phyloP scores from a whole-genome alignment of 2,113 vertebrate genomes.

The Myotis davidii region DNA sequence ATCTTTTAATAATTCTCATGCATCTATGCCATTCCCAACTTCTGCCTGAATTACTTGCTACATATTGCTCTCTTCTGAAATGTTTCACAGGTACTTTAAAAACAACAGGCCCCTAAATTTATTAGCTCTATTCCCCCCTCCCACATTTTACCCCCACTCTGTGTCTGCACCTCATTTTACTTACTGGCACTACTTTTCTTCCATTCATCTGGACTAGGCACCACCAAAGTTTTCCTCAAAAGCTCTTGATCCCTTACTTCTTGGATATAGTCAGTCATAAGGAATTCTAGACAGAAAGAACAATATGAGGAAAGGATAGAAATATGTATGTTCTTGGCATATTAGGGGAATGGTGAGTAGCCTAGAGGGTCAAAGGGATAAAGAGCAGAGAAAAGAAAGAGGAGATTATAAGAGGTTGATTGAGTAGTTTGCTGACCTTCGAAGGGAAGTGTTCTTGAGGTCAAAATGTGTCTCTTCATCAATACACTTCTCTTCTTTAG shows the following conservation, averaged over 20 bases:
- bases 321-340: not conserved
- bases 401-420: not conserved
- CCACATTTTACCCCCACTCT: not conserved
- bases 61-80: not conserved
- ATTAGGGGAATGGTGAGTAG: not conserved
- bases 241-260: not conserved
- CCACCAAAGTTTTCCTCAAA: not conserved
- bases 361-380: not conserved
- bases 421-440: not conserved
- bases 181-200: not conserved
- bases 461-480: not conserved
- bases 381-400: not conserved
- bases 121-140: not conserved
- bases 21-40: not conserved
- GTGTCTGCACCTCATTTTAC: not conserved
- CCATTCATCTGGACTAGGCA: not conserved
- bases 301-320: not conserved
- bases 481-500: not conserved
- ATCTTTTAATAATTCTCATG: not conserved
- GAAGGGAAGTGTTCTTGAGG: not conserved
- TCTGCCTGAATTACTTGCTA: not conserved
- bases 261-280: not conserved
- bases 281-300: not conserved
- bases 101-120: not conserved
- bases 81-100: not conserved